Evolutionary conservation across 2,888 invertebrate species (phyloP).

Genomic region (Nomada fabriciana): DNA sequence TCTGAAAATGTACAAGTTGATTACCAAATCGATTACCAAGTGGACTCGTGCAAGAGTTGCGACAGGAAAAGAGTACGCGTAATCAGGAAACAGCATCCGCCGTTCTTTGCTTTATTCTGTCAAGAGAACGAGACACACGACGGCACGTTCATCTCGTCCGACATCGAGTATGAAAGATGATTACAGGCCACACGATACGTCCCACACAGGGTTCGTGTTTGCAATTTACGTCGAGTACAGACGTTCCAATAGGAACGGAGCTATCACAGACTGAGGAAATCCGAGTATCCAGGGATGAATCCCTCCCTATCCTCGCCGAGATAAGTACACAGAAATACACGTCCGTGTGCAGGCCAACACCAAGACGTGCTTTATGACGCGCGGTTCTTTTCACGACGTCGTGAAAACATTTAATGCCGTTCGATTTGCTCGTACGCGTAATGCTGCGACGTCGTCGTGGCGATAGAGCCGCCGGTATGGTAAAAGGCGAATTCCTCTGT

Average conservation of each 20-base stretch:
- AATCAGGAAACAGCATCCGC: conserved; percentile 66
- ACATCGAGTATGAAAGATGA: conserved; percentile 67
- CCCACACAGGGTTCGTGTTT: background rate
- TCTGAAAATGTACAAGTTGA: conserved; percentile 16
- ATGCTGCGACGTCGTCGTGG: conserved; percentile 30
- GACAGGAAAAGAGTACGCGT: conserved; percentile 23
- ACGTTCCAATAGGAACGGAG: conserved; percentile 43
- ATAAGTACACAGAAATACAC: background rate
- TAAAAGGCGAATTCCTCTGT: conserved; percentile 11
- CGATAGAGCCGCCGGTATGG: background rate
- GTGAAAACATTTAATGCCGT: conserved; percentile 66
- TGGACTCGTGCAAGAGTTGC: background rate
- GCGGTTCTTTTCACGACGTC: conserved; percentile 47
- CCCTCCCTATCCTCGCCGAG: background rate
- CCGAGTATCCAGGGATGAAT: background rate
- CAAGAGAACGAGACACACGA: conserved; percentile 41
- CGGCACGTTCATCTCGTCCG: conserved; percentile 61
- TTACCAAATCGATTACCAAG: conserved; percentile 21
- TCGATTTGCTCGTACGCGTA: conserved; percentile 57
- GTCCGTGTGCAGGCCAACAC: background rate
- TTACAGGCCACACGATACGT: conserved; percentile 22
- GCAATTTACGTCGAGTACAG: conserved; percentile 51
- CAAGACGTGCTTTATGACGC: conserved; percentile 26
- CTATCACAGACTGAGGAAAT: conserved; percentile 29
- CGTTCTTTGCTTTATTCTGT: conserved; percentile 58